Percentiles rank a stretch among this genome's conserved stretches.
phyloP scores from a whole-genome alignment of 2,888 invertebrate species.

The Lycaena phlaeas region DNA sequence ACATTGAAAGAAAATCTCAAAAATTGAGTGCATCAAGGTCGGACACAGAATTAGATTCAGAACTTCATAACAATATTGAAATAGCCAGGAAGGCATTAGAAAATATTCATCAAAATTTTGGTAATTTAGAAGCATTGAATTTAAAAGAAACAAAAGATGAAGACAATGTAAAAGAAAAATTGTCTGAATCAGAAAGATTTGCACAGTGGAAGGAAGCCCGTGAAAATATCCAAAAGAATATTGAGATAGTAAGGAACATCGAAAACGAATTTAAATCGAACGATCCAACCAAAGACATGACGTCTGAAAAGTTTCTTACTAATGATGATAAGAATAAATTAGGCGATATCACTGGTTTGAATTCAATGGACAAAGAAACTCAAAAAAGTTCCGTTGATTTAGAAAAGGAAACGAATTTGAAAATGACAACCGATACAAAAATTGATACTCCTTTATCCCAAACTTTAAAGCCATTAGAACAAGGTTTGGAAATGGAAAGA shows the following conservation, averaged over 20 bases:
- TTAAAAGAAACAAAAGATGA: constrained; percentile 31
- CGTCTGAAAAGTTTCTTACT: background rate
- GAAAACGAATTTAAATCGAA: constrained; percentile 43
- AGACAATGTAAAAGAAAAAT: constrained; percentile 24
- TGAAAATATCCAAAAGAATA: constrained; percentile 39
- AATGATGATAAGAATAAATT: background rate
- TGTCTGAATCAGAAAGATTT: constrained; percentile 37
- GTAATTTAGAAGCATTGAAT: constrained; percentile 36
- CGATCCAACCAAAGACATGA: background rate
- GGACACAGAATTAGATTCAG: constrained; percentile 29
- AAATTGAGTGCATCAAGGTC: constrained; percentile 7
- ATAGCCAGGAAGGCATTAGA: constrained; percentile 43
- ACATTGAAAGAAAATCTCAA: constrained; percentile 31
- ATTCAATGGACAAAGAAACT: background rate
- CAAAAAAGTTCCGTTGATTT: background rate
- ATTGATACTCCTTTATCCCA: background rate
- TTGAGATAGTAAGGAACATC: constrained; percentile 44
- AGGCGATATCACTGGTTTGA: too few species aligned
- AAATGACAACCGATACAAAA: background rate
- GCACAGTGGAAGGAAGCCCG: constrained; percentile 52
- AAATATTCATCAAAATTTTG: constrained; percentile 42
- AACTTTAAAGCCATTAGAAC: too few species aligned
- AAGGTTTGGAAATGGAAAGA: too few species aligned
- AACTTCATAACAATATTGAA: constrained; percentile 47
- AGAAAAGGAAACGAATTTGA: background rate